Percentiles rank a stretch among this genome's conserved stretches.
phyloP scores from a whole-genome alignment of 2,797 vertebrate species.

The Enteromius treurensis region DNA sequence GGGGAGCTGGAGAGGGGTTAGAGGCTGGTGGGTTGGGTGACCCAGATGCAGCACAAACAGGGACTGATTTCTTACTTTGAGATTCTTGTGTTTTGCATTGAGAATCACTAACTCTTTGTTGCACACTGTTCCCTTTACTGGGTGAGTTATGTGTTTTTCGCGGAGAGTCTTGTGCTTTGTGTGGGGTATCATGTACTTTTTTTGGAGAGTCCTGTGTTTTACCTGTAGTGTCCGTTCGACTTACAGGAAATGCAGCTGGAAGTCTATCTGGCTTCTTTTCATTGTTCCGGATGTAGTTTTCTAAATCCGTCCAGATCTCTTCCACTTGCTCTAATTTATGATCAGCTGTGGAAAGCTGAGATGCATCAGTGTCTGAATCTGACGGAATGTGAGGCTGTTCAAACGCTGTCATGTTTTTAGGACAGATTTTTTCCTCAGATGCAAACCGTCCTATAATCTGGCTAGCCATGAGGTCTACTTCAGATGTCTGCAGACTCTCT shows the following conservation, averaged over 20 bases:
- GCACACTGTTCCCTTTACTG: constrained; percentile 36
- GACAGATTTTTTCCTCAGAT: constrained; percentile 88
- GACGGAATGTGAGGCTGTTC: constrained; percentile 58
- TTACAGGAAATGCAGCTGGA: constrained; percentile 93
- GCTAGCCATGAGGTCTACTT: constrained; percentile 78
- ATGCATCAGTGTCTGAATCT: constrained; percentile 74
- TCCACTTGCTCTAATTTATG: constrained; percentile 92
- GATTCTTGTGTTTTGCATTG: constrained; percentile 39
- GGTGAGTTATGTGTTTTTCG: constrained; percentile 51
- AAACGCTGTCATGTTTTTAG: constrained; percentile 78
- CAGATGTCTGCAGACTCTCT: constrained; percentile 74
- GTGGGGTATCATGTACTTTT: constrained; percentile 54
- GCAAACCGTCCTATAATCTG: constrained; percentile 77
- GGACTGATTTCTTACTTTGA: constrained; percentile 43
- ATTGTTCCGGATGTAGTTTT: constrained; percentile 97
- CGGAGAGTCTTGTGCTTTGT: constrained; percentile 65
- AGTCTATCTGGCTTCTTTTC: constrained; percentile 91
- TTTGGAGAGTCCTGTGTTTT: constrained; percentile 47
- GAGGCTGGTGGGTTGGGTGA: constrained; percentile 60
- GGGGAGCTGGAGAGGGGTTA: constrained; percentile 62
- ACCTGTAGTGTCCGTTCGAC: constrained; percentile 77
- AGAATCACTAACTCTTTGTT: constrained; percentile 39
- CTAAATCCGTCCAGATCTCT: constrained; percentile 97
- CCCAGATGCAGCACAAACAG: constrained; percentile 57
- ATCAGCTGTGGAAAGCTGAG: constrained; percentile 80